A percentile compares a stretch with the other conserved stretches of the same genome.
These are phyloP conservation scores for Autographa gamma DNA, from an alignment of 2,888 invertebrate species.

Conservation along the genomic window DNA sequence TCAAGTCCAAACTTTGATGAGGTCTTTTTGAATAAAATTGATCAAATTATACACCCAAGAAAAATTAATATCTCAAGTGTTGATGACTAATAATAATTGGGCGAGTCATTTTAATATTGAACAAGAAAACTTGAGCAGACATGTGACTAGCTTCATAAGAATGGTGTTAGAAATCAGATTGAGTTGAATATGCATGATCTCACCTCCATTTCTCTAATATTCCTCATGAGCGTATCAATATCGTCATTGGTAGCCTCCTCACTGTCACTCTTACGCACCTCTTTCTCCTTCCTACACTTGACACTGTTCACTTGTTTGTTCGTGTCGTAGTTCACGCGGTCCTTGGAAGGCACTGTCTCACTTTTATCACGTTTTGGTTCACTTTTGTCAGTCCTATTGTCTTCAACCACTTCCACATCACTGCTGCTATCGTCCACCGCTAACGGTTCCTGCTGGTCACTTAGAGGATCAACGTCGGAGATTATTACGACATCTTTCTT, in stretches of 20 bases:
- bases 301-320: slow-evolving; percentile 67
- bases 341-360: slow-evolving; percentile 81
- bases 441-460: slow-evolving; percentile 72
- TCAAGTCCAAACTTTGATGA: not conserved
- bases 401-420: slow-evolving; percentile 85
- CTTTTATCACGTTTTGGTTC: slow-evolving; percentile 71
- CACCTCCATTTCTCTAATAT: slow-evolving; percentile 83
- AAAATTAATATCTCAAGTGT: too few relatives aligned
- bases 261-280: slow-evolving; percentile 60
- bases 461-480: slow-evolving; percentile 82
- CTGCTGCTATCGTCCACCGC: slow-evolving; percentile 85
- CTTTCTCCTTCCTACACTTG: slow-evolving; percentile 62
- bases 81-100: too few relatives aligned
- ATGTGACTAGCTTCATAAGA: too few relatives aligned
- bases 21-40: too few relatives aligned
- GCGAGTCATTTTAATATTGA: too few relatives aligned
- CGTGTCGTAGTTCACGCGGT: slow-evolving; percentile 67
- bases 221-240: slow-evolving; percentile 79
- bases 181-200: slow-evolving; percentile 38
- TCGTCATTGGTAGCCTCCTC: slow-evolving; percentile 77
- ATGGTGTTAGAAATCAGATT: too few relatives aligned
- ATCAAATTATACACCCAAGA: too few relatives aligned
- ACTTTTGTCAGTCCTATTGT: slow-evolving; percentile 72
- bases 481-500: slow-evolving; percentile 82
- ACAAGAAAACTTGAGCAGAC: too few relatives aligned